Evolutionary conservation across 1,140 invertebrate species (phyloP), one percentile per base, ranked within the genome.

Genomic region (Protaetia brevitarsis): DNA sequence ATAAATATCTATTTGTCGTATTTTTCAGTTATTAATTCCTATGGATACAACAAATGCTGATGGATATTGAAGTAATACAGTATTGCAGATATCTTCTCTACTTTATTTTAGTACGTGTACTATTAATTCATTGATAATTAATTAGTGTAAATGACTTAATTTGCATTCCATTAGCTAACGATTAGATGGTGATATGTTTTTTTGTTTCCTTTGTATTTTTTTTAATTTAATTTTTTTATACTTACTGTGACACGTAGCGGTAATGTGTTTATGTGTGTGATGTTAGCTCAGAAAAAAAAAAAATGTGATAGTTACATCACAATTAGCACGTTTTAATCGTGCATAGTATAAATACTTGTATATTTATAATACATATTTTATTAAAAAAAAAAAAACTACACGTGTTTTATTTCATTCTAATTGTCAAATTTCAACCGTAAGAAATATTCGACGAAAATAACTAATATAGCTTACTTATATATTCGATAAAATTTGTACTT

Each of bases 11-110:
- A 28, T 27, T 0, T 27, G 1, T 29, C 16, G 13, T 59, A 63
- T 67, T 69, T 66, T 86, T 68, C 82, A 88, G 89, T 87, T 21
- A 89, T 91, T 75, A 89, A 89, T 75, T 87, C 86, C 0, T 91
- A 89, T 72, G 89, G 89, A 27, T 90, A 89, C 74, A 88, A 86
- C 67, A 89, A 88, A 73, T 85, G 82, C 66, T 78, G 78, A 71
- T 63, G 30, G 23, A 16, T 7, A 27, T 5, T 23, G 58, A 57
- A 57, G 8, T n/a, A n/a, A n/a, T n/a, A n/a, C n/a, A n/a, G n/a
- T n/a, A n/a, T n/a, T n/a, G n/a, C 41, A 51, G 19, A 51, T 51
- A 7, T 23, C 10, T 21, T 23, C n/a, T 21, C 26, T 51, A 51
- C 41, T 23, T 51, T 51, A 19, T 23, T 10, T 0, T 51, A 23